Base-by-base conservation (phyloP, 1,140 invertebrate genomes). In the Hermatobates lingyangjiaoensis region DNA sequence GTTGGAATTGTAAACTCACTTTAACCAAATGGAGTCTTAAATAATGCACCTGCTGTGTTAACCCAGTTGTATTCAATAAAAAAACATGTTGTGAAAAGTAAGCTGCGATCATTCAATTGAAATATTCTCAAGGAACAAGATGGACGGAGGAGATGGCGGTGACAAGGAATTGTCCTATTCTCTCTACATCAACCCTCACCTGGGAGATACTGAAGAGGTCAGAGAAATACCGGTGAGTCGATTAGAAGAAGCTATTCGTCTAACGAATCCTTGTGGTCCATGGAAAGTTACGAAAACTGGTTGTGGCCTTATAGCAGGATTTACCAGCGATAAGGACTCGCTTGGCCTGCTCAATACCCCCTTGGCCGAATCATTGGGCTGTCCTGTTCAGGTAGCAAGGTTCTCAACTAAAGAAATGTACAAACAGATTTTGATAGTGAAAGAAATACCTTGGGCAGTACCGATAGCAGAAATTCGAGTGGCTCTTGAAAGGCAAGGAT, bases 361-460 rank as follows among this genome's bases (percentile, higher is more conserved):
- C 53, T 53, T 70, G 10, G 63, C 63, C 0, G 60, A 60, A 18
- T 58, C 63, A 20, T 64, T 70, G n/a, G 61, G 63, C 24, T 60
- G 64, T 44, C 62, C 66, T 2, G 62, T 70, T 53, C 68, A 70
- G 59, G 66, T 70, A 15, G 68, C 67, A 2, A 61, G 66, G 51
- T 69, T 71, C 57, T 65, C 63, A 3, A 63, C 65, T n/a, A 64
- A 62, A 54, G 68, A 69, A 52, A 62, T 62, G 7, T 68, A 69
- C 50, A 55, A 52, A 46, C 50, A 55, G 45, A 62, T 62, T 1
- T 58, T 70, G 12, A 47, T 70, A 3, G 47, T 71, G 26, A 61
- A 63, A 12, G 68, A 70, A 20, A 64, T 71, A n/a, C 70, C 70
- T 1, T 68, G 65, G 66, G 67, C 68, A 0, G 69, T 71, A 39